Evolutionary conservation across 2,888 invertebrate genomes (phyloP).

Genomic region (Pedicia rivosa): DNA sequence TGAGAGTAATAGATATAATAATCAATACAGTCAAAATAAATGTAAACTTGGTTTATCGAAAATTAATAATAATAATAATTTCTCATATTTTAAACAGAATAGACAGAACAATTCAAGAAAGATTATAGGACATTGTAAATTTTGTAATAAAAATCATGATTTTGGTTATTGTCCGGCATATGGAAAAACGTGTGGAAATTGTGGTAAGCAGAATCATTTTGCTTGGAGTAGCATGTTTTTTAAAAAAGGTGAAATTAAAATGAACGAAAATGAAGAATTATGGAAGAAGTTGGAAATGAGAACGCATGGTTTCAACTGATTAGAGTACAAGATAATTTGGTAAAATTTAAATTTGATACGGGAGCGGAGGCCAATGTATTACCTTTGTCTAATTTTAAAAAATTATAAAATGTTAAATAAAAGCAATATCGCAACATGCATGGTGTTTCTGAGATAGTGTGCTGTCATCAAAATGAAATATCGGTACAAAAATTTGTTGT

Average conservation of each 20-base stretch:
- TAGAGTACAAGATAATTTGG: background rate
- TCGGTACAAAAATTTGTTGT: background rate
- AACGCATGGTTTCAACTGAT: background rate
- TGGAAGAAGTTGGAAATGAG: background rate
- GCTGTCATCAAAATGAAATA: slow-evolving; percentile 1
- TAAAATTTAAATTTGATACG: slow-evolving; percentile 6
- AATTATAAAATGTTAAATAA: background rate
- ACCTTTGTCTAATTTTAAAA: background rate
- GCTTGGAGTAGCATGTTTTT: background rate
- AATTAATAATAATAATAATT: no score
- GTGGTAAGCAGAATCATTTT: slow-evolving; percentile 2
- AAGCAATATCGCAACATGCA: no score
- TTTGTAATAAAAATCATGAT: background rate
- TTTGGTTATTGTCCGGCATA: slow-evolving; percentile 2
- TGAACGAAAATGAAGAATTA: background rate
- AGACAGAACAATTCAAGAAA: no score
- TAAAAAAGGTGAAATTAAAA: background rate
- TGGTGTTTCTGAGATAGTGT: background rate
- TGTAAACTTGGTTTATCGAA: background rate
- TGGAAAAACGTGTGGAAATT: slow-evolving; percentile 1
- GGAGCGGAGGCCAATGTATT: slow-evolving; percentile 6
- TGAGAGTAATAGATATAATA: background rate
- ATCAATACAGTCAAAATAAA: background rate
- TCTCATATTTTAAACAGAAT: no score
- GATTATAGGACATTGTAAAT: background rate